These are phyloP conservation scores for Neelides folsomi DNA, from an alignment of 2,888 invertebrate species.

Conservation along the genomic window DNA sequence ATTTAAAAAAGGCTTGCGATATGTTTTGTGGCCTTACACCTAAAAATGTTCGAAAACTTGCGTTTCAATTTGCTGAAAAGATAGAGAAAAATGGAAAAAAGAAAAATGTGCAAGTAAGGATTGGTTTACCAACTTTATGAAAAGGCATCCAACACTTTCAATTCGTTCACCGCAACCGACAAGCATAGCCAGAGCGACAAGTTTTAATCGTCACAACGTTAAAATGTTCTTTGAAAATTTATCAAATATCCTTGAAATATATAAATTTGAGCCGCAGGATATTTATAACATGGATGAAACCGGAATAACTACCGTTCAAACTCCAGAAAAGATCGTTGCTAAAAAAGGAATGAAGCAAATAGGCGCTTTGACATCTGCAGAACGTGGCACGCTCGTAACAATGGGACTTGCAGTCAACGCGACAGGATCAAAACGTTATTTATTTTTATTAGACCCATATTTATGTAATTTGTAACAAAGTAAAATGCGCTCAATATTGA, in stretches of 20 bases:
- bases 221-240: slow-evolving; percentile 9
- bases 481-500: too few relatives aligned
- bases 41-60: neutral
- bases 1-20: too few relatives aligned
- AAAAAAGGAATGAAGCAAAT: slow-evolving; percentile 36
- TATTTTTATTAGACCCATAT: too few relatives aligned
- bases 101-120: neutral
- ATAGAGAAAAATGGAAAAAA: slow-evolving; percentile 9
- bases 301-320: slow-evolving; percentile 37
- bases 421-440: too few relatives aligned
- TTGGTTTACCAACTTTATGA: slow-evolving; percentile 1
- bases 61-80: slow-evolving; percentile 21
- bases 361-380: slow-evolving; percentile 36
- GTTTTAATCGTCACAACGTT: slow-evolving; percentile 1
- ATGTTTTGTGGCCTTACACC: neutral
- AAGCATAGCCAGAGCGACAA: slow-evolving; percentile 1
- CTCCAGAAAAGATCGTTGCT: slow-evolving; percentile 36
- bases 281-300: slow-evolving; percentile 39
- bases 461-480: too few relatives aligned
- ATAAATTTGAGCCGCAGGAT: slow-evolving; percentile 7
- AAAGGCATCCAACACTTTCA: neutral
- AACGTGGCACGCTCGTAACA: slow-evolving; percentile 36
- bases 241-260: neutral
- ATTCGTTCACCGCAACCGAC: neutral
- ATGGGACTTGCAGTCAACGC: slow-evolving; percentile 35